Conservation (phyloP, 2,888 invertebrate species). For the Lottia scabra region DNA sequence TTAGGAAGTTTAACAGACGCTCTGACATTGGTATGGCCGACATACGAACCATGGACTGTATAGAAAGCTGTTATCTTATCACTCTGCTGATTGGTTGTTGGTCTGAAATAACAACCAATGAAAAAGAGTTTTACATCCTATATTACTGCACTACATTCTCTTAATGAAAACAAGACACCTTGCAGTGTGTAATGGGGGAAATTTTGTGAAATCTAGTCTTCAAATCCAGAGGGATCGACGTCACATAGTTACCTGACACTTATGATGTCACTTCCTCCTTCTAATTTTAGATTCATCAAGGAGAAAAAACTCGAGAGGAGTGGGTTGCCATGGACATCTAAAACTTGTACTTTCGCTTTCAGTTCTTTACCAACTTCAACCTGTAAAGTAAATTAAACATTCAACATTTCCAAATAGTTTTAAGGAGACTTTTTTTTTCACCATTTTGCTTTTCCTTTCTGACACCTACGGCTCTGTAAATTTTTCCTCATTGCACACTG, state of each 20-base stretch:
- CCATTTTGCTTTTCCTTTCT: too few species aligned
- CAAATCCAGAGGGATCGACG: too few species aligned
- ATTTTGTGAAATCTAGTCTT: too few species aligned
- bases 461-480: too few species aligned
- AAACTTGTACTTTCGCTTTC: conserved; percentile 65
- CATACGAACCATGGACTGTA: conserved; percentile 57
- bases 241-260: conserved; percentile 59
- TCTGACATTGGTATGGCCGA: conserved; percentile 65
- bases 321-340: conserved; percentile 64
- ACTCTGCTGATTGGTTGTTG: conserved; percentile 28
- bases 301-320: conserved; percentile 67
- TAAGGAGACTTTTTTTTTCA: too few species aligned
- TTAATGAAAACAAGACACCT: too few species aligned
- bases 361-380: conserved; percentile 68
- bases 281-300: conserved; percentile 67
- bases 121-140: too few species aligned
- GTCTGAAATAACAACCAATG: conserved; percentile 38
- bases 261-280: conserved; percentile 64
- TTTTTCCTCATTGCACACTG: too few species aligned
- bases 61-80: conserved; percentile 58
- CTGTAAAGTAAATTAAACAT: conserved; percentile 37
- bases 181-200: too few species aligned
- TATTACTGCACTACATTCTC: too few species aligned
- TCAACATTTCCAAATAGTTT: too few species aligned
- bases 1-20: conserved; percentile 54